Percentiles rank a stretch among this genome's conserved stretches.
Conservation (phyloP, 2,113 vertebrate genomes). For the Megaceryle torquata region DNA sequence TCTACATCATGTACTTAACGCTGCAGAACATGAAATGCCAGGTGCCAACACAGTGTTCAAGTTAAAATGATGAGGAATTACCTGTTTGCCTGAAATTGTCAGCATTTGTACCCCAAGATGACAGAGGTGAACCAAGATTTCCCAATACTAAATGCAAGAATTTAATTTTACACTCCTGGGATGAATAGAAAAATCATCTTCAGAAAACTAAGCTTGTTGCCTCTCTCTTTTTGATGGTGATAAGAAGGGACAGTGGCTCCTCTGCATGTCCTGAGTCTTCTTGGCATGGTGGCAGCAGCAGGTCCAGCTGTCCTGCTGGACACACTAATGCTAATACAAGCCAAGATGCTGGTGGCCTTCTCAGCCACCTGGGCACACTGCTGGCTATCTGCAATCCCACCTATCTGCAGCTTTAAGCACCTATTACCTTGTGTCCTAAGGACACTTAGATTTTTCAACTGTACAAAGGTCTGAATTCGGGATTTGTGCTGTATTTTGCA, state of each 20-base stretch:
- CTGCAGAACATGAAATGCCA: background rate
- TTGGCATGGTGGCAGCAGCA: background rate
- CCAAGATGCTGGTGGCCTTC: background rate
- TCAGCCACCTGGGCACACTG: background rate
- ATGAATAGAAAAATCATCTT: background rate
- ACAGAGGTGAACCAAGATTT: background rate
- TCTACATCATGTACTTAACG: too few species aligned
- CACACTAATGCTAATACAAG: background rate
- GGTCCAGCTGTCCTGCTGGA: background rate
- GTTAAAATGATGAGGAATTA: background rate
- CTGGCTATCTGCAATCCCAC: background rate
- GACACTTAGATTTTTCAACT: rapidly evolving
- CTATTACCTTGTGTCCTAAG: too few species aligned
- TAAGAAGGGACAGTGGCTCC: background rate
- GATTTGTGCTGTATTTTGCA: background rate
- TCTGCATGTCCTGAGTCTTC: background rate
- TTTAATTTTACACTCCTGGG: background rate
- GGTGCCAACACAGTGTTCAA: background rate
- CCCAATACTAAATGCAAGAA: background rate
- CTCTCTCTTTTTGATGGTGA: too few species aligned
- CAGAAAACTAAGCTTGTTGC: background rate
- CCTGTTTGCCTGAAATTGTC: background rate
- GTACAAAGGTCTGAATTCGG: background rate
- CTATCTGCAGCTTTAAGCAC: background rate
- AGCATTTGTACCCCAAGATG: rapidly evolving